Base-by-base conservation (phyloP, 2,888 invertebrate species). In the Tricholauxania praeusta region DNA sequence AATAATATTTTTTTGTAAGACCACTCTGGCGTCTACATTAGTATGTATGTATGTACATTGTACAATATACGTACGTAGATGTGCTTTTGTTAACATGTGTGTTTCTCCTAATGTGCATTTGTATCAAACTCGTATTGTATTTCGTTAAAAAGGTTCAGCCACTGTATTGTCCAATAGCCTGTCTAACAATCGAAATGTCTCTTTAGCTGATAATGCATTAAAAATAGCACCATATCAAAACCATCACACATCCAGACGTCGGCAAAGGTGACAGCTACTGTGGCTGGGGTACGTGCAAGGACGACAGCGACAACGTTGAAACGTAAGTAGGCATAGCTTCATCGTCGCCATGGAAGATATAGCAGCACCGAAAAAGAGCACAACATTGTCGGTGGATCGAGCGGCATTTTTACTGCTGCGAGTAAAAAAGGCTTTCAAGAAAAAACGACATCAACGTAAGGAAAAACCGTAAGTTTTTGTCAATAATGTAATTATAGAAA, bases 341-440 rank as follows among this genome's bases (percentile, higher is more conserved):
- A 68, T 60, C 72, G 68, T 64, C 74, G 78, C 74, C 66, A 82
- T 82, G 82, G 81, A 82, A 78, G 82, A 82, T 78, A 79, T 80
- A 72, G 62, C 70, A n/a, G 47, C 65, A 17, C 79, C 82, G 32
- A 82, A 85, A 74, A 87, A 86, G 79, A 84, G 82, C 75, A 86
- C 82, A 73, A 89, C 91, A 72, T 89, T 96, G 79, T 94, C 95
- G 81, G 95, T 96, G 86, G 96, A 96, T 89, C 91, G 95, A 78
- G 96, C 96, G 67, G 96, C 96, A 71, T 96, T 96, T 87, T 89
- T 96, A 52, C 90, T 96, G 79, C 89, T 96, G 79, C 90, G 96
- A 79, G 96, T 96, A 74, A 96, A 96, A 85, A 92, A 94, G 83
- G 96, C 95, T 55, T 96, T 96, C 88, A 95, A 94, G 88, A 96